Conservation (phyloP, 2,113 vertebrate genomes). For the Stegastes partitus region DNA sequence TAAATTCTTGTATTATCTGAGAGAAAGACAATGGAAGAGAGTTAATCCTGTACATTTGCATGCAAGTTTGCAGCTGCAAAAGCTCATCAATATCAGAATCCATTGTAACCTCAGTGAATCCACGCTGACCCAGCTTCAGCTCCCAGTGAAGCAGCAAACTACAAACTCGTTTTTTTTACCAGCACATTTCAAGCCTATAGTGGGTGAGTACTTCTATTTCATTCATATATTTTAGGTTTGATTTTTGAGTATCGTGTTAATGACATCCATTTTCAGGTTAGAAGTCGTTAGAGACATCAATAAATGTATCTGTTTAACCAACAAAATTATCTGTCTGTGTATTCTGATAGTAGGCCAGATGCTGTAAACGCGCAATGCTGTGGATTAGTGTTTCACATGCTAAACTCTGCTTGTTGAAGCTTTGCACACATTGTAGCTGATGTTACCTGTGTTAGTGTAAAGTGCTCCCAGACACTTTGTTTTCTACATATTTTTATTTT, state of each 20-base stretch:
- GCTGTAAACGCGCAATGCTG: too few relatives aligned
- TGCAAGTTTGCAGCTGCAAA: not conserved
- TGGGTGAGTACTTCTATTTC: constrained; percentile 30
- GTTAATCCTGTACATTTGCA: not conserved
- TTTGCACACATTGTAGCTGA: too few relatives aligned
- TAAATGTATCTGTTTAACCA: too few relatives aligned
- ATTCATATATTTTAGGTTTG: not conserved
- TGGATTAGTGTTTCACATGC: too few relatives aligned
- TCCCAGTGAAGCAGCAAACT: not conserved
- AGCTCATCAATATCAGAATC: not conserved
- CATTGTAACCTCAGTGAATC: not conserved
- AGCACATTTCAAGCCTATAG: not conserved
- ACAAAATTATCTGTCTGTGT: too few relatives aligned
- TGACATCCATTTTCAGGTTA: not conserved
- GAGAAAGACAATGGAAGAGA: constrained; percentile 9
- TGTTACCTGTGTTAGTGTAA: too few relatives aligned
- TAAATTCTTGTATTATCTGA: constrained; percentile 96
- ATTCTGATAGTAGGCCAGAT: too few relatives aligned
- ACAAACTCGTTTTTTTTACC: not conserved
- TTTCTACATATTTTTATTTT: too few relatives aligned
- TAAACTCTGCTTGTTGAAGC: too few relatives aligned
- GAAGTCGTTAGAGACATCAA: too few relatives aligned
- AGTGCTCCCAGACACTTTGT: too few relatives aligned
- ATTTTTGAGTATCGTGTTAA: not conserved
- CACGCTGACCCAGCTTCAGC: not conserved